Evolutionary conservation across 2,113 vertebrate genomes (phyloP).

Genomic region (Podarcis muralis): DNA sequence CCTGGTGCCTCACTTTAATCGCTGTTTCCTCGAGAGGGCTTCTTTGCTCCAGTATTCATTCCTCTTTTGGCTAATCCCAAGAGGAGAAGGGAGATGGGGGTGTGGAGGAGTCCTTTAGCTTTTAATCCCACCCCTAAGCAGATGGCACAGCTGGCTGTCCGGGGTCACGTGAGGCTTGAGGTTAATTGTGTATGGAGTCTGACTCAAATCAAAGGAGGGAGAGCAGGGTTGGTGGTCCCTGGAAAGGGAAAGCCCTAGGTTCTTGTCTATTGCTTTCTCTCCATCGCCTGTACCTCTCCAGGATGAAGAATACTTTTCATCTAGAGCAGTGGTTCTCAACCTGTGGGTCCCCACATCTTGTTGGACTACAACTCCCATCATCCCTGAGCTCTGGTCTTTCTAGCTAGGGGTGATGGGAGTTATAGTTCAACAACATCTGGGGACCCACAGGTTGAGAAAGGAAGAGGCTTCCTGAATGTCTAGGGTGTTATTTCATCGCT

Average conservation of each 20-base stretch:
- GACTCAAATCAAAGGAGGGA: not conserved
- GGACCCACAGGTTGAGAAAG: too few species aligned
- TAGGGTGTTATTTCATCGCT: not conserved
- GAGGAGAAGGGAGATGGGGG: not conserved
- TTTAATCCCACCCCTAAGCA: conserved; percentile 55
- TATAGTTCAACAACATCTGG: too few species aligned
- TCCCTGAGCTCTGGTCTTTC: too few species aligned
- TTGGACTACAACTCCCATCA: too few species aligned
- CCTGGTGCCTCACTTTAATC: not conserved
- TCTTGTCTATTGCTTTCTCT: not conserved
- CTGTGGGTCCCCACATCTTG: too few species aligned
- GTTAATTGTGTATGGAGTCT: conserved; percentile 7
- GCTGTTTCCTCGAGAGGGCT: not conserved
- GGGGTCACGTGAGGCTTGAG: not conserved
- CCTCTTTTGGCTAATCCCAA: conserved; percentile 4
- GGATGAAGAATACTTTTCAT: not conserved
- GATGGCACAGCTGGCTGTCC: conserved; percentile 60
- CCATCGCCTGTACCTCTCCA: not conserved
- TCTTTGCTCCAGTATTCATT: not conserved
- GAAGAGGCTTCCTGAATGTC: not conserved
- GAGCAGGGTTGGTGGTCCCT: not conserved
- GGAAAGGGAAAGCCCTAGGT: not conserved
- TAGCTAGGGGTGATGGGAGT: too few species aligned
- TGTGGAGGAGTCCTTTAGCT: not conserved
- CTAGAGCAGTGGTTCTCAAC: too few species aligned